phyloP scores from a whole-genome alignment of 2,797 vertebrate genomes.

The Rhinogobio ventralis region DNA sequence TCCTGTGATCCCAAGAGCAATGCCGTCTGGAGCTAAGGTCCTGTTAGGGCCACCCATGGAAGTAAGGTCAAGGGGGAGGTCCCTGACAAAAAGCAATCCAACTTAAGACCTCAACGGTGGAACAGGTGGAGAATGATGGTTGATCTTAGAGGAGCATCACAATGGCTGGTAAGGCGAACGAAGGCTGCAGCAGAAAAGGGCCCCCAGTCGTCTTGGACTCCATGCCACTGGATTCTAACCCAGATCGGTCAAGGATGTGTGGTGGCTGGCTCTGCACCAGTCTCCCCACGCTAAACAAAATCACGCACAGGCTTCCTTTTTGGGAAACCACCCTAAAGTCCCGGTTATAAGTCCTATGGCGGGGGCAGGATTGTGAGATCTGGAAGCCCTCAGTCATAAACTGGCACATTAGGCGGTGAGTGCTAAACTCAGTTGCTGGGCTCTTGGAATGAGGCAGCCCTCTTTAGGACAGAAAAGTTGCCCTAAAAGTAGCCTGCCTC shows the following conservation, averaged over 20 bases:
- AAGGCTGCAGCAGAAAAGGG: constrained; percentile 43
- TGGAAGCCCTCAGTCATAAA: too few species aligned
- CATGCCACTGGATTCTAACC: constrained; percentile 24
- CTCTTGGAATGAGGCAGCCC: too few species aligned
- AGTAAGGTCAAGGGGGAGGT: constrained; percentile 2
- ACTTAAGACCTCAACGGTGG: constrained; percentile 34
- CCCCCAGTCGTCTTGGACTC: constrained; percentile 29
- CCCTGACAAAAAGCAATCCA: constrained; percentile 3
- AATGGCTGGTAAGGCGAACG: background rate
- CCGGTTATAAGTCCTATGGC: too few species aligned
- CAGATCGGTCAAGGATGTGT: constrained; percentile 30
- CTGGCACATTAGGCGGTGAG: too few species aligned
- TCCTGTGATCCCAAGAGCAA: background rate
- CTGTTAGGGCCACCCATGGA: constrained; percentile 27
- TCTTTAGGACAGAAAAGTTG: too few species aligned
- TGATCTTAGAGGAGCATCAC: background rate
- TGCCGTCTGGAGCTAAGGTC: background rate
- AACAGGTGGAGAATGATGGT: constrained; percentile 29
- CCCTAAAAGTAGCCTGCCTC: too few species aligned
- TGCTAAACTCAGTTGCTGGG: too few species aligned
- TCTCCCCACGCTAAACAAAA: constrained; percentile 11
- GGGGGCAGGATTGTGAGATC: too few species aligned
- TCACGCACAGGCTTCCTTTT: constrained; percentile 1
- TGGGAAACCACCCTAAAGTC: too few species aligned
- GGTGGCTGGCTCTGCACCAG: constrained; percentile 35